Evolutionary conservation across 2,888 invertebrate genomes (phyloP), one percentile per base, ranked within the genome.

Genomic region (Trissolcus brochymenae): DNA sequence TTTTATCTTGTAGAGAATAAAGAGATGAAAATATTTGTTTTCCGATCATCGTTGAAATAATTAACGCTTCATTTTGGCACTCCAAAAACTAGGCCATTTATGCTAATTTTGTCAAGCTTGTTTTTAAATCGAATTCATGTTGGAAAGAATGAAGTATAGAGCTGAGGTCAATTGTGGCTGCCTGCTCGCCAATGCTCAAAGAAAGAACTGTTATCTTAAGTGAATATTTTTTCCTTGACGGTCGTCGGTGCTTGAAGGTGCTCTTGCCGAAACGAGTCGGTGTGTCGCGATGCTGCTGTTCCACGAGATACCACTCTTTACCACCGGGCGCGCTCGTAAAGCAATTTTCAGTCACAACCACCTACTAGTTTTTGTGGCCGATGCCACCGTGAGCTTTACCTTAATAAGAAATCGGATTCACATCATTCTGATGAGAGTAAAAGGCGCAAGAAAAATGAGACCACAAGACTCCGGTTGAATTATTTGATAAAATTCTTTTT

Each of bases 121-220:
- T 62, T 62, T 66, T 55, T 54, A 0, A 66, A 76, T 71, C 29
- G 55, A 56, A 49, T 55, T 55, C 49, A n/a, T 46, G 25, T 57
- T 67, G 53, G 35, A 61, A 60, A 21, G 49, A 29, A 54, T 50
- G 25, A 50, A 66, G 43, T 53, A 53, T 25, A 54, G 68, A 64
- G 75, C 62, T 41, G 46, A 64, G 71, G 62, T 67, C 72, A 67
- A 76, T 67, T 68, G 67, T 54, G 25, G 56, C 62, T 62, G 67
- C 65, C 49, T 60, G 54, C 55, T 73, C 57, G 67, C 55, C 55
- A 77, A 73, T 73, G 73, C 70, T 73, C 68, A 67, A 73, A 68
- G 55, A 72, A 71, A 77, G 73, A 70, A 78, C 78, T 78, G 77
- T 73, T 78, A 77, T 73, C 73, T 77, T 68, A 77, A 77, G 66